These are phyloP conservation scores for Lithophane ornitopus DNA, from an alignment of 2,888 invertebrate species.

Conservation along the genomic window DNA sequence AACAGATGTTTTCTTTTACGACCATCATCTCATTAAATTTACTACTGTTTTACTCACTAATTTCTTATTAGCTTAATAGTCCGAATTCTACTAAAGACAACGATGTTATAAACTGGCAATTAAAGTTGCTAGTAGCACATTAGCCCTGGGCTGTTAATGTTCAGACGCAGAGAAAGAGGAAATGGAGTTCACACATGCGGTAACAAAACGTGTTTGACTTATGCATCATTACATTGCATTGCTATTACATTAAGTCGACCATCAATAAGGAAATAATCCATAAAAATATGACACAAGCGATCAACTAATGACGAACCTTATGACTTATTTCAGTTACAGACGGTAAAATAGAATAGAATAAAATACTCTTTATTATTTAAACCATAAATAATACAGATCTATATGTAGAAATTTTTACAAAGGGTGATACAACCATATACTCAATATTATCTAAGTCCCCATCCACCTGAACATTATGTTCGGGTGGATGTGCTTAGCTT, in stretches of 20 bases:
- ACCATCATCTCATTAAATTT: slow-evolving; percentile 40
- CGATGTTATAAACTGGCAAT: slow-evolving; percentile 56
- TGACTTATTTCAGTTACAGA: background rate
- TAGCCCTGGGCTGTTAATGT: slow-evolving; percentile 49
- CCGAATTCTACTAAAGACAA: slow-evolving; percentile 50
- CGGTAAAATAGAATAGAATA: too few species aligned
- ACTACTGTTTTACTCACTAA: slow-evolving; percentile 23
- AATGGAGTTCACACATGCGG: slow-evolving; percentile 16
- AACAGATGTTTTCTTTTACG: slow-evolving; percentile 27
- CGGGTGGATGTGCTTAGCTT: too few species aligned
- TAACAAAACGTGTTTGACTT: background rate
- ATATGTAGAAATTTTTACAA: too few species aligned
- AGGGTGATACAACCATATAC: too few species aligned
- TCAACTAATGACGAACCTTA: background rate
- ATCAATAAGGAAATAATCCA: background rate
- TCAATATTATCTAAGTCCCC: too few species aligned
- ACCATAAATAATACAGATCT: too few species aligned
- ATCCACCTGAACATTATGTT: too few species aligned
- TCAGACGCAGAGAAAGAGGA: slow-evolving; percentile 6
- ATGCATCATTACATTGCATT: background rate
- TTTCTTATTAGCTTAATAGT: slow-evolving; percentile 48
- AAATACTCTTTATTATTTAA: too few species aligned
- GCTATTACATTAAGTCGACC: background rate
- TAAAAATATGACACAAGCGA: background rate
- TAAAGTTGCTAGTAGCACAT: slow-evolving; percentile 57